These are phyloP conservation scores for Merops nubicus DNA, from an alignment of 2,113 vertebrate genomes.

Conservation along the genomic window DNA sequence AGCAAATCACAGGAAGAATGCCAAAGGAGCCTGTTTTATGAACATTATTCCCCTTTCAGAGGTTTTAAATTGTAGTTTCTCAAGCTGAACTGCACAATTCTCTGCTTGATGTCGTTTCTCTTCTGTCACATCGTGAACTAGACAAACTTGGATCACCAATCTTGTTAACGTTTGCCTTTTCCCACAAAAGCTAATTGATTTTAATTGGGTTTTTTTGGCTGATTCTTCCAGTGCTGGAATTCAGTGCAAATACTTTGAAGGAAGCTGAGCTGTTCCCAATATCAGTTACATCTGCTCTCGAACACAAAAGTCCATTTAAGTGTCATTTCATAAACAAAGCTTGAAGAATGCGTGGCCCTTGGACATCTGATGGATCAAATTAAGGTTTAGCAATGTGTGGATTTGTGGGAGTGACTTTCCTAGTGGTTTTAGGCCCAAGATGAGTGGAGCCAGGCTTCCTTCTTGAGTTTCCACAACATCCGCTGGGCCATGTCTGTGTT, in stretches of 20 bases:
- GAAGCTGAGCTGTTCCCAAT: background rate
- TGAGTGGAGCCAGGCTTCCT: conserved; percentile 39
- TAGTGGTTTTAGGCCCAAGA: background rate
- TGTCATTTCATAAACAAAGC: conserved; percentile 19
- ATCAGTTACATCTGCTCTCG: background rate
- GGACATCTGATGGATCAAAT: conserved; percentile 12
- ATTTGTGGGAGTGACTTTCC: conserved; percentile 13
- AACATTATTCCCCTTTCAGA: background rate
- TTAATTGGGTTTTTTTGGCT: background rate
- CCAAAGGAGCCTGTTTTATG: background rate
- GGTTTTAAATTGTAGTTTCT: background rate
- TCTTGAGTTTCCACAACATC: conserved; percentile 3
- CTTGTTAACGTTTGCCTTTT: background rate
- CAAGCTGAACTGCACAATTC: background rate
- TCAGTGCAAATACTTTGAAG: background rate
- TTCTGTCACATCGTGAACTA: background rate
- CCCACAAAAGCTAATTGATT: background rate
- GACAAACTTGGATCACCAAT: background rate
- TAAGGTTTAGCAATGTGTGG: background rate
- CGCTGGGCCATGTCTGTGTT: background rate
- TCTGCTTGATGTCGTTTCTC: background rate
- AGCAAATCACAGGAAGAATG: background rate
- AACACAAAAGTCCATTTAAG: conserved; percentile 1
- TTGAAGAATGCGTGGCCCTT: background rate
- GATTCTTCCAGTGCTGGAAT: background rate